Evolutionary conservation across 2,113 vertebrate genomes (phyloP).

Genomic region (Bubo blakistoni): DNA sequence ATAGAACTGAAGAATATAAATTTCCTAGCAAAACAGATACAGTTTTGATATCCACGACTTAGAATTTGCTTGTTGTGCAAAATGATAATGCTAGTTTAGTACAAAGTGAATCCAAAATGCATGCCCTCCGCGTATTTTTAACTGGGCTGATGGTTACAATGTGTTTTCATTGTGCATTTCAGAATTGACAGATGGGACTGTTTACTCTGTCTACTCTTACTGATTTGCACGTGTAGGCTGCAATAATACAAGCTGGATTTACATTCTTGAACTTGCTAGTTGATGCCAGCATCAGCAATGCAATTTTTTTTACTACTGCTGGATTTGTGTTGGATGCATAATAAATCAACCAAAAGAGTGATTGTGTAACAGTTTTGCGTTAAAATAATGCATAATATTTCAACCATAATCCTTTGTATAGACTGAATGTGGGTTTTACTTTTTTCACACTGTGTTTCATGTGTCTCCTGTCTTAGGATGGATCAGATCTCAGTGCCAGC

Average conservation of each 20-base stretch:
- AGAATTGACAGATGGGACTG: slow-evolving; percentile 68
- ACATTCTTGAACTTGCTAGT: slow-evolving; percentile 57
- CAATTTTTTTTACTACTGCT: slow-evolving; percentile 35
- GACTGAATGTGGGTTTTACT: background rate
- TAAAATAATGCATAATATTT: background rate
- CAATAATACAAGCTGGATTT: slow-evolving; percentile 65
- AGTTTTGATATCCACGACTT: background rate
- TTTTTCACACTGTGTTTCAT: background rate
- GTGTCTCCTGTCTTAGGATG: slow-evolving; percentile 79
- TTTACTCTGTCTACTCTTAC: slow-evolving; percentile 65
- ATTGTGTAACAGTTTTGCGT: background rate
- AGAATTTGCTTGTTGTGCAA: slow-evolving; percentile 45
- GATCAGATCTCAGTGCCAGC: slow-evolving; percentile 86
- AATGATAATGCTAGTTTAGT: slow-evolving; percentile 32
- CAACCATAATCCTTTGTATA: background rate
- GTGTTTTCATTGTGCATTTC: slow-evolving; percentile 63
- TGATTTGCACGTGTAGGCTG: slow-evolving; percentile 67
- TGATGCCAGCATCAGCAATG: slow-evolving; percentile 44
- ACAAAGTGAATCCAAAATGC: slow-evolving; percentile 48
- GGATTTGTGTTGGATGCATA: slow-evolving; percentile 40
- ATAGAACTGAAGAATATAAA: background rate
- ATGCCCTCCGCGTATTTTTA: slow-evolving; percentile 46
- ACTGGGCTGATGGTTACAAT: slow-evolving; percentile 57
- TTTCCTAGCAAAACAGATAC: background rate
- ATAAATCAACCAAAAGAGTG: background rate